Conservation (phyloP, 2,797 vertebrate species). For the Poeciliopsis infans region DNA sequence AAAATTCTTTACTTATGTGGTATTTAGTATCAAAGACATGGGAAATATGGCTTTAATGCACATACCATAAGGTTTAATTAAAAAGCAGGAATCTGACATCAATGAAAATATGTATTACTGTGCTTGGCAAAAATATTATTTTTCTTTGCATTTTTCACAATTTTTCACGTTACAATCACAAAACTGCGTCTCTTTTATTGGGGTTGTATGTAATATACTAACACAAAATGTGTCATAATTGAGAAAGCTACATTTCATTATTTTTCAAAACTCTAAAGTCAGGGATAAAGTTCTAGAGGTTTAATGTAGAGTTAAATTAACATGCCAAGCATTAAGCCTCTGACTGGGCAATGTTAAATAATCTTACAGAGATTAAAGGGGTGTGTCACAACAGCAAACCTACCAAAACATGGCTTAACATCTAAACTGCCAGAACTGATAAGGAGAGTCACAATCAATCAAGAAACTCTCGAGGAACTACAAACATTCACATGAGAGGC, state of each 20-base stretch:
- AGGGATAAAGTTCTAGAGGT: background rate
- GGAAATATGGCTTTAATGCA: background rate
- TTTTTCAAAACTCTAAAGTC: background rate
- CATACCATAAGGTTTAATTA: background rate
- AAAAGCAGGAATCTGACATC: background rate
- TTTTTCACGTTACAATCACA: background rate
- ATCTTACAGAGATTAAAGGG: background rate
- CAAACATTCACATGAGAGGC: background rate
- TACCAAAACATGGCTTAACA: background rate
- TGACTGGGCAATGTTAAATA: background rate
- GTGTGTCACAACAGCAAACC: background rate
- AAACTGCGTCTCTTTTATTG: background rate
- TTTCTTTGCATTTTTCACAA: background rate
- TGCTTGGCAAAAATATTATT: background rate
- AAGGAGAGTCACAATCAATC: background rate
- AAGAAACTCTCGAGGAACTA: background rate
- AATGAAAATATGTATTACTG: background rate
- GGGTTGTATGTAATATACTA: background rate
- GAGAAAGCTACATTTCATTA: background rate
- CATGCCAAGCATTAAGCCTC: background rate
- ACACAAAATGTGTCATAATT: background rate
- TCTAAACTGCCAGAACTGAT: background rate
- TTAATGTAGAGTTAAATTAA: background rate
- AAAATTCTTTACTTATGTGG: background rate
- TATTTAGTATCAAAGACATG: background rate